phyloP scores from a whole-genome alignment of 2,888 invertebrate genomes.

The Drosophila paucipuncta region DNA sequence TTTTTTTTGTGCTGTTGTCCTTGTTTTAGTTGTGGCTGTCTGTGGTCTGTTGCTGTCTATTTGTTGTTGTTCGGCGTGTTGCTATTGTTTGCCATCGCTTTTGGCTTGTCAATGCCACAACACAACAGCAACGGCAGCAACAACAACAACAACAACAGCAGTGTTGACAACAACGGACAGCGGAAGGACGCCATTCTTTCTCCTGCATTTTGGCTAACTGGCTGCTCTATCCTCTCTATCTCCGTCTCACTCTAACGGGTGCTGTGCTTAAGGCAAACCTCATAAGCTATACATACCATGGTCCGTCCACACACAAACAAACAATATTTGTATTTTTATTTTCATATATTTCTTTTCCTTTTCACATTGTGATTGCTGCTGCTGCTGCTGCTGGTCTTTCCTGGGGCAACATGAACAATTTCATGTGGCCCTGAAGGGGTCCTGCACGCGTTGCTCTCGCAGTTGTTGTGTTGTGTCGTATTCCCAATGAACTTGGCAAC shows the following conservation, averaged over 20 bases:
- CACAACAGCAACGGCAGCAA: conserved; percentile 22
- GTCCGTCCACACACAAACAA: conserved; percentile 7
- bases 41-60: conserved; percentile 51
- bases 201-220: conserved; percentile 46
- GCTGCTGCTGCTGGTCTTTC: conserved; percentile 13
- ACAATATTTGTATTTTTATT: conserved; percentile 31
- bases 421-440: conserved; percentile 56
- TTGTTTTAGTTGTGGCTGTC: conserved; percentile 29
- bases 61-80: conserved; percentile 44
- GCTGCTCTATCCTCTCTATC: background rate
- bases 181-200: conserved; percentile 62
- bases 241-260: background rate
- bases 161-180: conserved; percentile 14
- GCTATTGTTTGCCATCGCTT: conserved; percentile 59
- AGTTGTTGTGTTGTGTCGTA: conserved; percentile 19
- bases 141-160: conserved; percentile 23
- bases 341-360: conserved; percentile 26
- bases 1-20: conserved; percentile 6
- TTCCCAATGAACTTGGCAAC: conserved; percentile 30
- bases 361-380: conserved; percentile 8
- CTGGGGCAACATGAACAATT: conserved; percentile 35
- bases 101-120: conserved; percentile 52
- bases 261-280: conserved; percentile 30
- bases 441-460: conserved; percentile 13
- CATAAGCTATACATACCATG: conserved; percentile 44